These are phyloP conservation scores for Piprites chloris DNA, from an alignment of 2,113 vertebrate species.

Conservation along the genomic window DNA sequence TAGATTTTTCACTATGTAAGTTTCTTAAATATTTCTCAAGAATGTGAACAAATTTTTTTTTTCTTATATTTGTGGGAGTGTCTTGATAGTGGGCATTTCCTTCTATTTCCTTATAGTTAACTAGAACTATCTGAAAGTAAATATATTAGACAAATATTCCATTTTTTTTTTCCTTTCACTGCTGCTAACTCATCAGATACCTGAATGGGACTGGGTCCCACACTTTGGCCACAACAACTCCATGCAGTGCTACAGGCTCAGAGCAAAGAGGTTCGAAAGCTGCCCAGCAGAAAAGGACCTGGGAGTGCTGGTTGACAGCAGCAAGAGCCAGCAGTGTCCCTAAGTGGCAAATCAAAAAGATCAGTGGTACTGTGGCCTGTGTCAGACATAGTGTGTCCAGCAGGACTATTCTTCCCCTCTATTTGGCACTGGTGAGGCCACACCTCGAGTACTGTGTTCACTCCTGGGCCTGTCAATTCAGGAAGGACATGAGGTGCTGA, in stretches of 20 bases:
- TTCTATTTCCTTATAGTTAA: not conserved
- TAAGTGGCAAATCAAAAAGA: not conserved
- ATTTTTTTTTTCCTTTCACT: not conserved
- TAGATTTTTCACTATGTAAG: not conserved
- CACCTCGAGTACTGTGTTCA: accelerated
- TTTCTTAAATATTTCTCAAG: not conserved
- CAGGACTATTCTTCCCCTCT: not conserved
- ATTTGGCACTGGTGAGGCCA: not conserved
- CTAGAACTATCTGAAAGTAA: not conserved
- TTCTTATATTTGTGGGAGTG: not conserved
- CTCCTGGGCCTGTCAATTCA: accelerated
- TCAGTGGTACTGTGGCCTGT: not conserved
- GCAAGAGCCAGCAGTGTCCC: not conserved
- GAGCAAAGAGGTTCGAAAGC: not conserved
- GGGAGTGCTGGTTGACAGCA: not conserved
- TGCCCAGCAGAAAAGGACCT: not conserved
- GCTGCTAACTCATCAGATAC: not conserved
- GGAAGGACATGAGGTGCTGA: not conserved
- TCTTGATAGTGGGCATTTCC: not conserved
- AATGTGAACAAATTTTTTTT: not conserved
- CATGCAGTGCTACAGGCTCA: not conserved
- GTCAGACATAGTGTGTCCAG: not conserved
- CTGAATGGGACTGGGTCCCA: not conserved
- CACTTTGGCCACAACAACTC: not conserved
- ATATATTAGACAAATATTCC: not conserved